phyloP scores from a whole-genome alignment of 2,888 invertebrate species.

The Shargacucullia verbasci region DNA sequence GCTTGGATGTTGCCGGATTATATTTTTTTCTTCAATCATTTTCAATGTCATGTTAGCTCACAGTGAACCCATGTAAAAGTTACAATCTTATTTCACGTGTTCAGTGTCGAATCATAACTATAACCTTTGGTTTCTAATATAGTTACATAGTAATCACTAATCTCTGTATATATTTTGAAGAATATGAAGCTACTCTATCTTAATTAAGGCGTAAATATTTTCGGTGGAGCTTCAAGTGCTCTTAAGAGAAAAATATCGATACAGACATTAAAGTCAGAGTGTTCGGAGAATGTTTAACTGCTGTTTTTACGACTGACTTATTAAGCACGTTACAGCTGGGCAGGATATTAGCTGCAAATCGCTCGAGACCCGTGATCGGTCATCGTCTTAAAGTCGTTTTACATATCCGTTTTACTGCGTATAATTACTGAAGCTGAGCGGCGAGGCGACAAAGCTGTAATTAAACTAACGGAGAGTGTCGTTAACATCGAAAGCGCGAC shows the following conservation, averaged over 20 bases:
- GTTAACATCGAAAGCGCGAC: conserved; percentile 75
- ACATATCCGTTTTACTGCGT: conserved; percentile 83
- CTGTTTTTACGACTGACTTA: conserved; percentile 74
- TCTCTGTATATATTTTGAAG: no score
- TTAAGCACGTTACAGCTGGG: conserved; percentile 75
- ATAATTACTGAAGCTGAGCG: conserved; percentile 79
- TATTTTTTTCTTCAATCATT: conserved; percentile 56
- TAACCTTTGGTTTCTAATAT: conserved; percentile 13
- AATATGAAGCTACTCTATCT: conserved; percentile 11
- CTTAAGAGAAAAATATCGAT: conserved; percentile 59
- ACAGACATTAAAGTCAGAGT: conserved; percentile 55
- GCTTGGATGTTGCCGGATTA: conserved; percentile 58
- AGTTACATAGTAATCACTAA: no score
- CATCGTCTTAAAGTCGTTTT: conserved; percentile 79
- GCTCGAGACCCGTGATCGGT: conserved; percentile 72
- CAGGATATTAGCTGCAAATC: conserved; percentile 83
- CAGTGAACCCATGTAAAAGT: conserved; percentile 27
- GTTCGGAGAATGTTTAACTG: conserved; percentile 73
- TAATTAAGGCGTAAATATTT: conserved; percentile 28
- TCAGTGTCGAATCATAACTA: conserved; percentile 13
- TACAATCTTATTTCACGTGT: conserved; percentile 38
- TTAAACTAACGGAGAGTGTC: conserved; percentile 84
- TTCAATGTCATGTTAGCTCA: conserved; percentile 50
- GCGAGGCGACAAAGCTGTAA: conserved; percentile 81
- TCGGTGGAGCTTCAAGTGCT: conserved; percentile 30